Evolutionary conservation across 2,888 invertebrate genomes (phyloP), one percentile per base, ranked within the genome.

Genomic region (Ctena decussata): DNA sequence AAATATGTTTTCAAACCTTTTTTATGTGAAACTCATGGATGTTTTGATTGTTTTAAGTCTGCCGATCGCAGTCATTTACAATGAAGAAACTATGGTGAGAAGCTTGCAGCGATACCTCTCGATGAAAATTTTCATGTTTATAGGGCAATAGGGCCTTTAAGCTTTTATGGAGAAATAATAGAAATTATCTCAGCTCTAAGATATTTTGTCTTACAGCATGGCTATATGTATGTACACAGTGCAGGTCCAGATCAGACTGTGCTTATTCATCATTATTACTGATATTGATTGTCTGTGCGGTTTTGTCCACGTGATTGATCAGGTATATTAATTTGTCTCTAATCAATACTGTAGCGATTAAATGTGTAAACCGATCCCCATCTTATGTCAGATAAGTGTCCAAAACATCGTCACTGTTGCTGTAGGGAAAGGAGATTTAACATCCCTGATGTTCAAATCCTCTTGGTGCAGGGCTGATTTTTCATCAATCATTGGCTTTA

Each of bases 371-470:
- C 18, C 18, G 65, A 65, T 65, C 65, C 65, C 6, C 35, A 35
- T 65, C 65, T 65, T 65, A 65, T 65, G 65, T 65, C 65, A 65
- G 65, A 32, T 65, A 65, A 65, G 65, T 65, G 65, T 65, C 65
- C 1, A 32, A 65, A 65, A 65, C 65, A 65, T 30, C 65, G 30
- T 65, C 65, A 65, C 35, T 32, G 8, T 35, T 32, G 65, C 65
- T 65, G 65, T 30, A 35, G 65, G 65, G 65, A 35, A 65, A 8
- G 65, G 35, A 35, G 65, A 65, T 65, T 65, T 65, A 65, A 65
- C 18, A 1, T 65, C 11, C 30, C 18, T 30, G 35, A 35, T 35
- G 35, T 30, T 65, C 12, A 65, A 21, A 35, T 15, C 65, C 35
- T 65, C 35, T 35, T 24, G 18, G 21, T 35, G 30, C 65, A 30